phyloP scores from a whole-genome alignment of 1,140 invertebrate species.

The Drosophila yakuba region DNA sequence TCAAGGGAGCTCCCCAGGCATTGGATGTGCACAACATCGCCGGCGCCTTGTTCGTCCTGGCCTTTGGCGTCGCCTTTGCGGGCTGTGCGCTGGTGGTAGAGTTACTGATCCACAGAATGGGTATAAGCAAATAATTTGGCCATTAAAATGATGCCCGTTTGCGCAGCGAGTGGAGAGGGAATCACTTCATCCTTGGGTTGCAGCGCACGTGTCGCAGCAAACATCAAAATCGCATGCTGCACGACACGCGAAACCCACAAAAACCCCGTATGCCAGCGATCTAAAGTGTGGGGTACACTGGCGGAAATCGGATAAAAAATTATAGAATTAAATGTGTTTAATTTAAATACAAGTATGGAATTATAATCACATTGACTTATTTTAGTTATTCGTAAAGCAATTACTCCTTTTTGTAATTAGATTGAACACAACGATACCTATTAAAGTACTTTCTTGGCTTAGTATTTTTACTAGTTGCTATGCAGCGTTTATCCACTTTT shows the following conservation, averaged over 20 bases:
- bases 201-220: slow-evolving; percentile 39
- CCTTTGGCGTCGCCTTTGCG: slow-evolving; percentile 66
- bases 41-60: slow-evolving; percentile 68
- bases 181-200: slow-evolving; percentile 25
- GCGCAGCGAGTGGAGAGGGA: slow-evolving; percentile 1
- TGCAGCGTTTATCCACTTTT: no score
- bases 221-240: slow-evolving; percentile 51
- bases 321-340: not conserved
- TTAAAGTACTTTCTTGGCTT: no score
- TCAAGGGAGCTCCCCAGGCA: slow-evolving; percentile 61
- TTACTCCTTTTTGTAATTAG: no score
- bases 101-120: slow-evolving; percentile 18
- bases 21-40: slow-evolving; percentile 70
- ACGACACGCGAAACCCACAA: slow-evolving; percentile 43
- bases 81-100: slow-evolving; percentile 37
- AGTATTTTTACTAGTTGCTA: no score
- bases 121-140: slow-evolving; percentile 32
- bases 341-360: not conserved
- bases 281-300: slow-evolving; percentile 1
- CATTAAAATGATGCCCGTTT: slow-evolving; percentile 33
- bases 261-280: slow-evolving; percentile 3
- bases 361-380: no score
- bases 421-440: no score
- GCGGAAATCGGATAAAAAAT: not conserved
- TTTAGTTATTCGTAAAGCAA: no score